Evolutionary conservation across 1,140 invertebrate species (phyloP).

Genomic region (Eurytemora carolleeae): DNA sequence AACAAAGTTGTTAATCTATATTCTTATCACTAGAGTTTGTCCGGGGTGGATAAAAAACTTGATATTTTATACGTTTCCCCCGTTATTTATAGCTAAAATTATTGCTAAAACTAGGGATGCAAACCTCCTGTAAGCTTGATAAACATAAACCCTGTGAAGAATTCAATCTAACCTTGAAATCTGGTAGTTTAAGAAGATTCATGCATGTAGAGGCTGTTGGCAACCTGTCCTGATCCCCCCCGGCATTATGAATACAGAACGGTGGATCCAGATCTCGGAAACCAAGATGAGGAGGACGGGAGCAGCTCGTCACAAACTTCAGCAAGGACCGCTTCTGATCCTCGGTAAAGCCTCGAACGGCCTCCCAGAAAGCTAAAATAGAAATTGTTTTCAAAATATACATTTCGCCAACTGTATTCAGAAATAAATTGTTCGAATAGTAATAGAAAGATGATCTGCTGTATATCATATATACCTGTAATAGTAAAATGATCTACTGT

Average conservation of each 20-base stretch:
- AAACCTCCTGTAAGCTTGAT: too few relatives aligned
- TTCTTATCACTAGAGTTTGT: too few relatives aligned
- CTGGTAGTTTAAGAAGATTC: slow-evolving; percentile 86
- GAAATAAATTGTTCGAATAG: slow-evolving; percentile 18
- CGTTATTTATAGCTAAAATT: too few relatives aligned
- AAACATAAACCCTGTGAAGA: too few relatives aligned
- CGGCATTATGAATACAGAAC: slow-evolving; percentile 81
- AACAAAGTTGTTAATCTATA: too few relatives aligned
- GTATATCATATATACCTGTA: slow-evolving; percentile 4
- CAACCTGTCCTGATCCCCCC: slow-evolving; percentile 52
- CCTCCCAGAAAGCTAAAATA: slow-evolving; percentile 62
- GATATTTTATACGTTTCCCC: too few relatives aligned
- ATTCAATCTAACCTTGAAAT: slow-evolving; percentile 57
- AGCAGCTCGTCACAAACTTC: slow-evolving; percentile 94
- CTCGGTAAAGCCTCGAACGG: slow-evolving; percentile 60
- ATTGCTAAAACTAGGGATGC: too few relatives aligned
- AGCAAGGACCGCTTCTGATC: slow-evolving; percentile 61
- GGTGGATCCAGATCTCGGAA: slow-evolving; percentile 90
- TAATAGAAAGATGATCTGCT: slow-evolving; percentile 8
- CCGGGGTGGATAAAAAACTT: too few relatives aligned
- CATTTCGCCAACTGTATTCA: slow-evolving; percentile 51
- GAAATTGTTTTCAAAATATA: slow-evolving; percentile 41
- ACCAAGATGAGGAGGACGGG: slow-evolving; percentile 80
- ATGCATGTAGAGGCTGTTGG: slow-evolving; percentile 92
- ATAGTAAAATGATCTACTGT: too few relatives aligned